These are phyloP conservation scores for Steinernema carpocapsae DNA, from an alignment of 2,888 invertebrate species.

Conservation along the genomic window DNA sequence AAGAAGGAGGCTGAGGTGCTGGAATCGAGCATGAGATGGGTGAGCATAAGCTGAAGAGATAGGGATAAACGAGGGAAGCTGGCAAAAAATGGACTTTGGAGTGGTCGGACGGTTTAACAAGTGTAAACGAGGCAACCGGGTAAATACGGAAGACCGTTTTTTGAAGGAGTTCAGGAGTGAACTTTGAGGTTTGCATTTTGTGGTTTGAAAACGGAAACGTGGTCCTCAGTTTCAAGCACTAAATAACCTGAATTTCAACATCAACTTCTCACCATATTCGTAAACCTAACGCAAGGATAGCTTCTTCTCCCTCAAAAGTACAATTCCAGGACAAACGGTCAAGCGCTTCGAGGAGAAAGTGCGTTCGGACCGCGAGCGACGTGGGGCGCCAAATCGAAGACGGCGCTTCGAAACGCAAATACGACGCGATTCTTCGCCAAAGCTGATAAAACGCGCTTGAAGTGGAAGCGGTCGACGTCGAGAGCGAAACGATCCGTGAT, in stretches of 20 bases:
- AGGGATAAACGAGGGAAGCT: too few relatives aligned
- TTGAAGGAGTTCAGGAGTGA: too few relatives aligned
- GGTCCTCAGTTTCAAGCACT: too few relatives aligned
- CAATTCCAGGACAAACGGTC: background rate
- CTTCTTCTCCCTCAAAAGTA: background rate
- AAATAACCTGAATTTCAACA: too few relatives aligned
- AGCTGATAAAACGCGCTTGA: constrained; percentile 35
- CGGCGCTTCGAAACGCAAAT: constrained; percentile 29
- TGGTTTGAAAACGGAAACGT: too few relatives aligned
- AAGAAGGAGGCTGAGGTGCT: background rate
- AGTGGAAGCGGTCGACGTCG: constrained; percentile 5
- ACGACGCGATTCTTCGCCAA: background rate
- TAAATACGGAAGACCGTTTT: too few relatives aligned
- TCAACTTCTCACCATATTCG: too few relatives aligned
- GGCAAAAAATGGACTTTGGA: too few relatives aligned
- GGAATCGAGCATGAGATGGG: background rate
- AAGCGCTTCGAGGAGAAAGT: constrained; percentile 24
- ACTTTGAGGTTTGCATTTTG: too few relatives aligned
- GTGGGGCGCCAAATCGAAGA: background rate
- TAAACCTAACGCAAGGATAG: too few relatives aligned
- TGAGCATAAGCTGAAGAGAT: background rate
- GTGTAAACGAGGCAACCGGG: background rate
- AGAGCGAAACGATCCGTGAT: constrained; percentile 23
- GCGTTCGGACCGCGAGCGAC: background rate
- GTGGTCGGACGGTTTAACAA: background rate